These are phyloP conservation scores for Neogale vison DNA, from an alignment of 2,113 vertebrate genomes.

Conservation along the genomic window DNA sequence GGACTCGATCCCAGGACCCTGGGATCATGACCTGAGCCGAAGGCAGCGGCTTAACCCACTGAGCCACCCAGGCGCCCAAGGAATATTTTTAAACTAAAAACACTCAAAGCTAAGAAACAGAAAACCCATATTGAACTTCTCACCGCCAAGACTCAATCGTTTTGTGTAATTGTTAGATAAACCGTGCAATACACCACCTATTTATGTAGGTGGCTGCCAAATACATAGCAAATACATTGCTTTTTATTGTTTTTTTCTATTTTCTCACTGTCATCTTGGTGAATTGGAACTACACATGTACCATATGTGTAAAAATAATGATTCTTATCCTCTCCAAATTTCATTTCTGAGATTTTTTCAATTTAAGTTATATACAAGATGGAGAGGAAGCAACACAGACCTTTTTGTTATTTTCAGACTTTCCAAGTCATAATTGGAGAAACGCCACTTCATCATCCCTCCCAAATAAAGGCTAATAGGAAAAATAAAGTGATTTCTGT, in stretches of 20 bases:
- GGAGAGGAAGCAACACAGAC: background rate
- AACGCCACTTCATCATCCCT: conserved; percentile 11
- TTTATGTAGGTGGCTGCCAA: conserved; percentile 1
- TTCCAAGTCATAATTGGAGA: conserved; percentile 33
- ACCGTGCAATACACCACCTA: background rate
- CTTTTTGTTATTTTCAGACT: conserved; percentile 26
- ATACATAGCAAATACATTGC: conserved; percentile 8
- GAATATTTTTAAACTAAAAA: conserved; percentile 40
- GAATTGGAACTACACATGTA: background rate
- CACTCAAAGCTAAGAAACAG: background rate
- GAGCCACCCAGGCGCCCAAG: no score
- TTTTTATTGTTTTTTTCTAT: background rate
- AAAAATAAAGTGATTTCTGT: conserved; percentile 25
- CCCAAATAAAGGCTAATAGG: background rate
- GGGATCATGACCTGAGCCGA: no score
- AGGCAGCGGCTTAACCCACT: no score
- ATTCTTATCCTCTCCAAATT: conserved; percentile 24
- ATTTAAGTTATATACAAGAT: background rate
- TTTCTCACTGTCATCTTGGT: background rate
- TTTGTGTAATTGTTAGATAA: conserved; percentile 9
- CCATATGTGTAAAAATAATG: background rate
- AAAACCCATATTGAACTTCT: conserved; percentile 20
- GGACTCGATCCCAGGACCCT: no score
- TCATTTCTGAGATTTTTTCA: conserved; percentile 25
- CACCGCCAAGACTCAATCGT: background rate